Base-by-base conservation (phyloP, 1,140 invertebrate genomes). In the Magallana ariakensis region DNA sequence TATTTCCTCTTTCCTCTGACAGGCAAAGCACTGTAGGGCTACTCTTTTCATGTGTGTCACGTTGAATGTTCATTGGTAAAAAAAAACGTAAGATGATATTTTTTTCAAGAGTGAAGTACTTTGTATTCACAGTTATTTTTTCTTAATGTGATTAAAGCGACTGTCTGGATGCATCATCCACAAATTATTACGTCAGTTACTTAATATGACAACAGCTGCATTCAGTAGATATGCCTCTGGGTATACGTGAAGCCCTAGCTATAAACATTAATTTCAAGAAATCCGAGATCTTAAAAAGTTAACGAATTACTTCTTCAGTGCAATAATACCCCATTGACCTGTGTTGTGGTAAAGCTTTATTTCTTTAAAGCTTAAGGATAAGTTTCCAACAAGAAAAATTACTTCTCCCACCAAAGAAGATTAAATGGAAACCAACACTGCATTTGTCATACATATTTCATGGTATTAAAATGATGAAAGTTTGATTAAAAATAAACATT, bases 201-300 rank as follows among this genome's bases (percentile, higher is more conserved):
- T 75, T 75, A 26, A 75, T 75, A 75, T 26, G 66, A 75, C 33
- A 26, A 75, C 66, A 75, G 66, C 66, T 75, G 66, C 66, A 75
- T 75, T 9, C 22, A 75, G 13, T 26, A 75, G 26, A 26, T 3
- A 75, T 9, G 66, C 66, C 66, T 22, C 66, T 3, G 33, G 66
- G 8, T 2, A 26, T 75, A 62, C 9, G 26, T 75, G n/a, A 75
- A 19, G 15, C 22, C 10, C 33, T 26, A 26, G 10, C n/a, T 26
- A 75, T 26, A 75, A 22, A 75, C 13, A 70, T 70, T 26, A 46
- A 46, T 46, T 46, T 46, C 33, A 46, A 46, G 33, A 46, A 46
- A 46, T 46, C 33, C 5, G 33, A 46, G 33, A 46, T 46, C 33
- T 46, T 46, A 46, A 46, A 46, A 46, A 46, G 33, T 46, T 46